Conservation (phyloP, 2,113 vertebrate genomes). For the Pedionomus torquatus region DNA sequence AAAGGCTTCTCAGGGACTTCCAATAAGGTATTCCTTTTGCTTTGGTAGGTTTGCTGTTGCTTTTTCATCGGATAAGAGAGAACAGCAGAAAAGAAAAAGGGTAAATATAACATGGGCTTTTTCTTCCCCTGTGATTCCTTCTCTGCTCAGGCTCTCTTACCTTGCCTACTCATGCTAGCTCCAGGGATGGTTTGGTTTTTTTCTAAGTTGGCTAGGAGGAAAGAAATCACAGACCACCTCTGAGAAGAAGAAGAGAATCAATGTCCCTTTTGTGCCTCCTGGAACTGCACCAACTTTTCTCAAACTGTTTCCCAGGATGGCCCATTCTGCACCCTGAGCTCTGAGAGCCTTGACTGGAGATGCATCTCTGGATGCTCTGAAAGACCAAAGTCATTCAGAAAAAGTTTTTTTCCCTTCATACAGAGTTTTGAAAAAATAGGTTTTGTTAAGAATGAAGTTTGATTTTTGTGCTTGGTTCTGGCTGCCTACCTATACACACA, state of each 20-base stretch:
- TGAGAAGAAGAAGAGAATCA: not conserved
- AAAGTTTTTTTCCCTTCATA: not conserved
- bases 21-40: not conserved
- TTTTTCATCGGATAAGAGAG: not conserved
- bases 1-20: not conserved
- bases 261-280: not conserved
- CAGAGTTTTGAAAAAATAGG: not conserved
- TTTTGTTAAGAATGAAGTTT: not conserved
- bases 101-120: not conserved
- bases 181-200: not conserved
- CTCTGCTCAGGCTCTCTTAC: not conserved
- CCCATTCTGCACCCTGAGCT: not conserved
- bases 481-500: slow-evolving; percentile 32
- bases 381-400: not conserved
- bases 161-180: not conserved
- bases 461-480: slow-evolving; percentile 14
- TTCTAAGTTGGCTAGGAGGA: not conserved
- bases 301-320: not conserved
- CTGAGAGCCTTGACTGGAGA: not conserved
- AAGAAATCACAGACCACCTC: slow-evolving; percentile 6
- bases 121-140: not conserved
- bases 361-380: not conserved
- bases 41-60: not conserved
- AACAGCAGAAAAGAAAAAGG: not conserved
- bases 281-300: not conserved